Percentiles rank a stretch among this genome's conserved stretches.
Conservation (phyloP, 2,888 invertebrate genomes). For the Sipha maydis region DNA sequence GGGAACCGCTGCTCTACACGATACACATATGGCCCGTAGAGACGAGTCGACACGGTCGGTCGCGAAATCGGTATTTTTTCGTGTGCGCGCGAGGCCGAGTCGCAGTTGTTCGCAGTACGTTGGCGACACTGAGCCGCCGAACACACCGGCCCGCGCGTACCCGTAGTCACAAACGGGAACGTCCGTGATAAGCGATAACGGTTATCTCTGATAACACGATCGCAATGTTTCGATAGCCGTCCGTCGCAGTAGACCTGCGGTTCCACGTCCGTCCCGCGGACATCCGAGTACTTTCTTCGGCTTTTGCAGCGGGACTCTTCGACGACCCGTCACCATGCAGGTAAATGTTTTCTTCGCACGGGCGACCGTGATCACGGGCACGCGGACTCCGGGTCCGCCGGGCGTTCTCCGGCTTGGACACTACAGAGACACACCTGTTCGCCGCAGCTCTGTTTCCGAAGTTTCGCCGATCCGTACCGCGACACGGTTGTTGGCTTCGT, state of each 20-base stretch:
- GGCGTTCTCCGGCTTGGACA: too few relatives aligned
- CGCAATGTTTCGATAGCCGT: not conserved
- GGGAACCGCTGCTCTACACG: too few relatives aligned
- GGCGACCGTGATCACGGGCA: too few relatives aligned
- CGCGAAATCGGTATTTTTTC: too few relatives aligned
- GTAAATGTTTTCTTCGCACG: not conserved
- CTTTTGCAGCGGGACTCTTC: not conserved
- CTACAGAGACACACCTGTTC: too few relatives aligned
- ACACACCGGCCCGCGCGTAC: not conserved
- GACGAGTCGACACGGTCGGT: too few relatives aligned
- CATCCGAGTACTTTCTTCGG: too few relatives aligned
- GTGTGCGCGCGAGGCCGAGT: not conserved
- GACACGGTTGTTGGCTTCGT: too few relatives aligned
- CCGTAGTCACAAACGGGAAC: not conserved
- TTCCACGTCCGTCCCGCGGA: not conserved
- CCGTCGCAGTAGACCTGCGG: not conserved
- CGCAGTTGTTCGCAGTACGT: not conserved
- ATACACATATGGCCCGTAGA: too few relatives aligned
- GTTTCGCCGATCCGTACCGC: too few relatives aligned
- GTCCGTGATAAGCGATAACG: not conserved
- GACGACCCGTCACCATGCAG: slow-evolving; percentile 21
- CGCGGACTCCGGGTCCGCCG: too few relatives aligned
- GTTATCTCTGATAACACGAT: not conserved
- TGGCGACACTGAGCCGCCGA: slow-evolving; percentile 13
- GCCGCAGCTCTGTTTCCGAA: too few relatives aligned